phyloP scores from a whole-genome alignment of 37 sponge, comb jelly and placozoan genomes.

The Amphimedon queenslandica region DNA sequence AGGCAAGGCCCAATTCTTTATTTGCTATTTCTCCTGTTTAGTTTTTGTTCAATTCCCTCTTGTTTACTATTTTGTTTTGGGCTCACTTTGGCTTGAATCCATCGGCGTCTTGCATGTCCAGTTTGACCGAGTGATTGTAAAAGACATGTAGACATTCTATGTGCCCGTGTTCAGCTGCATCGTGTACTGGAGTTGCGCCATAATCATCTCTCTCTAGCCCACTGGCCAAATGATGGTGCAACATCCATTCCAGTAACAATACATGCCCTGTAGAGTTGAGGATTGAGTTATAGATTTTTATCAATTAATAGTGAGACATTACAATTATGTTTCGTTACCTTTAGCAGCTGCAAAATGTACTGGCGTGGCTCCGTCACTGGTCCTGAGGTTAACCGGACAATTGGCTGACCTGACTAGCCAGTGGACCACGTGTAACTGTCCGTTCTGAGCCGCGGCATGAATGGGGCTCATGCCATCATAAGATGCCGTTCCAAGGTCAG shows the following conservation, averaged over 20 bases:
- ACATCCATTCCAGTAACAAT: constrained; percentile 85
- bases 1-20: no score
- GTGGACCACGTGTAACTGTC: constrained; percentile 60
- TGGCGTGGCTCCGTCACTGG: constrained; percentile 88
- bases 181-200: constrained; percentile 89
- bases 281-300: no score
- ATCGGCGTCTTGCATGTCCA: constrained; percentile 55
- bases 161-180: constrained; percentile 88
- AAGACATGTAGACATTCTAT: constrained; percentile 78
- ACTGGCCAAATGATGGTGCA: constrained; percentile 62
- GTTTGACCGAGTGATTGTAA: constrained; percentile 47
- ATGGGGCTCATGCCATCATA: constrained; percentile 90
- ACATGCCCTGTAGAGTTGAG: constrained; percentile 57
- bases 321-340: constrained; percentile 32
- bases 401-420: constrained; percentile 78
- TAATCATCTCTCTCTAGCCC: constrained; percentile 84
- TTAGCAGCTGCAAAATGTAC: constrained; percentile 95
- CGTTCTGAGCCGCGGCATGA: constrained; percentile 84
- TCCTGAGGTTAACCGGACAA: constrained; percentile 44
- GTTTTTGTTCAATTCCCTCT: no score
- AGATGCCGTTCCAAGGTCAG: constrained; percentile 54
- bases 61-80: no score
- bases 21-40: no score
- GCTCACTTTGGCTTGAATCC: constrained; percentile 71
- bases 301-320: no score